Percentiles rank a stretch among this genome's conserved stretches.
Evolutionary conservation across 2,888 invertebrate species (phyloP).

Genomic region (Petrolisthes cinctipes): DNA sequence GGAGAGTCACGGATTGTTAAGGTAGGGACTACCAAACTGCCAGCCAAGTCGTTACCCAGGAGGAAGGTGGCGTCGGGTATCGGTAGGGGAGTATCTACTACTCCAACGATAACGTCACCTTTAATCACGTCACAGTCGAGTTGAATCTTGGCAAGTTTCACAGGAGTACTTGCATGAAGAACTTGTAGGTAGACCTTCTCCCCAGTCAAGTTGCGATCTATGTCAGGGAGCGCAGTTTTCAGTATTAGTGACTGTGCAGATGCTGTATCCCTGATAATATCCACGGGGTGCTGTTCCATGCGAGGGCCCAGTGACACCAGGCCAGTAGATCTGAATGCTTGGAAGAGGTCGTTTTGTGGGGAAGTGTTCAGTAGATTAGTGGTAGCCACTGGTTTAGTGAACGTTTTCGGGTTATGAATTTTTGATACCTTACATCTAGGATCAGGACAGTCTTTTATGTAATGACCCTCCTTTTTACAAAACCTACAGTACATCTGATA

Average conservation of each 20-base stretch:
- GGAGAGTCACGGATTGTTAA: background rate
- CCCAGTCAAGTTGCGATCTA: background rate
- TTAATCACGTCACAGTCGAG: background rate
- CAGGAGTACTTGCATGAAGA: background rate
- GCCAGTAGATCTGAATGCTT: background rate
- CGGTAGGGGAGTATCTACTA: background rate
- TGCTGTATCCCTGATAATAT: constrained; percentile 3
- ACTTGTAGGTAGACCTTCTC: background rate
- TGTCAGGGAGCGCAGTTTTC: background rate
- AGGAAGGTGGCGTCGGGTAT: background rate
- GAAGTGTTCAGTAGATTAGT: background rate
- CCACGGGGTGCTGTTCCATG: background rate
- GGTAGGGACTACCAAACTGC: constrained; percentile 1
- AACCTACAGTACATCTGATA: background rate
- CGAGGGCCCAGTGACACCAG: background rate
- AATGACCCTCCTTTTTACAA: constrained; percentile 18
- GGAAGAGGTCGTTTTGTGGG: background rate
- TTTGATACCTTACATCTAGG: constrained; percentile 21
- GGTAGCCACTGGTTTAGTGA: constrained; percentile 5
- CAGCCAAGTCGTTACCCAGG: constrained; percentile 5
- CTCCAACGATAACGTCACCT: background rate
- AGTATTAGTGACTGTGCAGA: background rate
- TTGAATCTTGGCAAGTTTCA: background rate
- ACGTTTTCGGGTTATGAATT: background rate
- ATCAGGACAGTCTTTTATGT: constrained; percentile 21